Evolutionary conservation across 2,113 vertebrate genomes (phyloP), one percentile per base, ranked within the genome.

Genomic region (Pterocles orientalis): DNA sequence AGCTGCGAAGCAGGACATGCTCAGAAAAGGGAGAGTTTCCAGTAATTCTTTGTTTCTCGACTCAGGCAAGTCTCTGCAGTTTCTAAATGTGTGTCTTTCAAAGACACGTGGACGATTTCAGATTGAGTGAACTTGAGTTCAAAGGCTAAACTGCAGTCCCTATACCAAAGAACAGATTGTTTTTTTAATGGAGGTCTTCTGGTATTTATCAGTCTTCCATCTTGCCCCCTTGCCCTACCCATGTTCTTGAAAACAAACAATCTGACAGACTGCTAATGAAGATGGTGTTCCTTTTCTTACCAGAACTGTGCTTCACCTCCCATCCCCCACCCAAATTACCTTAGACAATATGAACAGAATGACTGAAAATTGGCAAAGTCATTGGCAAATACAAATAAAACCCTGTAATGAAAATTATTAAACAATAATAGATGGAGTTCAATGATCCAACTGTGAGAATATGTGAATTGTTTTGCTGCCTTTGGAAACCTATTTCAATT

Each of bases 161-260:
- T 45, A 29, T 33, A 29, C 7, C 17, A 57, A 73, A 82, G 31
- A 29, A 4, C 8, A 39, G 28, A 45, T 18, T n/a, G 78, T 65
- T 3, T 41, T 62, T 60, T 43, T 33, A 43, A 51, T 51, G 11
- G 23, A 75, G 4, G 3, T 65, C 39, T 85, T 85, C 10, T 10
- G 53, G 8, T 75, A 39, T 88, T 88, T 79, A 78, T 31, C 25
- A 53, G 2, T 50, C 10, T 66, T 68, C 7, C 6, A 25, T 47
- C 11, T 39, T 33, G 7, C 14, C 2, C 7, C 4, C 18, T 6
- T 0, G 2, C 3, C 29, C 24, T 66, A 62, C 14, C 2, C 5
- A 75, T 57, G 18, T 64, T 88, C 36, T 66, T 88, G 48, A 82
- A 77, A 92, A 69, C 4, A 65, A 79, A 61, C 9, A 69, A 69